Evolutionary conservation across 2,888 invertebrate species (phyloP).

Genomic region (Sicus ferrugineus): DNA sequence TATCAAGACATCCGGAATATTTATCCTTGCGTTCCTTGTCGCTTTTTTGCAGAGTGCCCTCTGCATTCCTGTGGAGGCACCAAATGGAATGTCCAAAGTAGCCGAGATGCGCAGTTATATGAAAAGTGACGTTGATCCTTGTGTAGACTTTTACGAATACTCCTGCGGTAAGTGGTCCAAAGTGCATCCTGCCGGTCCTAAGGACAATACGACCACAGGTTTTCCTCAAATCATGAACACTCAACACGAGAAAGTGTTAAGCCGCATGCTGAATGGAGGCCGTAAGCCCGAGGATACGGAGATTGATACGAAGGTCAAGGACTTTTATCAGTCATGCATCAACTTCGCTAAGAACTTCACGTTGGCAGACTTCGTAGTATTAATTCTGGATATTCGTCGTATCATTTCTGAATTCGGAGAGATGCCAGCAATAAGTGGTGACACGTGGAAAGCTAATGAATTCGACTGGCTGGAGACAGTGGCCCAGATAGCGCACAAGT

Average conservation of each 20-base stretch:
- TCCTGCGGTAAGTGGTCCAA: conserved; percentile 54
- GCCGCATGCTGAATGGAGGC: conserved; percentile 40
- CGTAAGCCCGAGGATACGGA: conserved; percentile 41
- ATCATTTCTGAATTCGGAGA: conserved; percentile 49
- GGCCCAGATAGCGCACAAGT: conserved; percentile 44
- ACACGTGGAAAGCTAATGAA: conserved; percentile 45
- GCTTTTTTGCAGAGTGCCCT: no score
- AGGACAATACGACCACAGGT: conserved; percentile 50
- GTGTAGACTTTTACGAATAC: no score
- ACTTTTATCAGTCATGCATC: conserved; percentile 56
- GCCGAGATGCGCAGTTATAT: no score
- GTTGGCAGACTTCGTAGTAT: background rate
- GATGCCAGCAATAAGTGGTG: conserved; percentile 51
- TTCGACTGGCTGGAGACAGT: conserved; percentile 54
- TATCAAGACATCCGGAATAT: no score
- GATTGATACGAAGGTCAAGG: conserved; percentile 52
- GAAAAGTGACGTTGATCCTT: no score
- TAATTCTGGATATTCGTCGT: conserved; percentile 34
- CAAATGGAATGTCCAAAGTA: no score
- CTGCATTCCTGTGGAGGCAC: no score
- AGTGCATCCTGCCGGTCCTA: conserved; percentile 48
- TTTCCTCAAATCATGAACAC: conserved; percentile 47
- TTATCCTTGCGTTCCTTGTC: no score
- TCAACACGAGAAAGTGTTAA: conserved; percentile 49
- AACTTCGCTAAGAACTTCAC: no score